Conservation (phyloP, 2,113 vertebrate species). For the Tympanuchus pallidicinctus region DNA sequence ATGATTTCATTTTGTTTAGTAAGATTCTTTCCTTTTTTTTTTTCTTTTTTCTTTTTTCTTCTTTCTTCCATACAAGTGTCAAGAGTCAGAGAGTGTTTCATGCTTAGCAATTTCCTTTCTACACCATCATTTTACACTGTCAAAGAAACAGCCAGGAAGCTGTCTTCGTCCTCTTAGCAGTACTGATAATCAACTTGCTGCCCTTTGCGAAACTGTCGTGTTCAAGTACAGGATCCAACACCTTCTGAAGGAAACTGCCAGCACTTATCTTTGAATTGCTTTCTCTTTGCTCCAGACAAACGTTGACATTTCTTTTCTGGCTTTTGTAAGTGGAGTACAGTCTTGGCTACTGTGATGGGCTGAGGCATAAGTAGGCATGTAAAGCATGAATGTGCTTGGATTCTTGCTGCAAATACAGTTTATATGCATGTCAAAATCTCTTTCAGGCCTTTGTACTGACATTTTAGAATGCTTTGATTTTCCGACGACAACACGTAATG, state of each 20-base stretch:
- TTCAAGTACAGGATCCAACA: background rate
- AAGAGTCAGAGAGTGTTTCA: background rate
- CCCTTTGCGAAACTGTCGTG: background rate
- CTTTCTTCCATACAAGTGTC: background rate
- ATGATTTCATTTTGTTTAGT: background rate
- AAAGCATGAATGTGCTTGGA: background rate
- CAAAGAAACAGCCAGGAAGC: conserved; percentile 11
- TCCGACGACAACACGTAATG: background rate
- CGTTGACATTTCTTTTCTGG: background rate
- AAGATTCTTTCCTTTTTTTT: background rate
- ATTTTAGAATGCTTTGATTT: background rate
- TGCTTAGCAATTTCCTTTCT: background rate
- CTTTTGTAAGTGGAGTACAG: background rate
- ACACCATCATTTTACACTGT: conserved; percentile 7
- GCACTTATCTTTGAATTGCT: conserved; percentile 20
- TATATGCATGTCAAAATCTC: background rate
- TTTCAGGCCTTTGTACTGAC: background rate
- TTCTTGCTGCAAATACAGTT: background rate
- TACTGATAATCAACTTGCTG: background rate
- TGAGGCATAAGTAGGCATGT: background rate
- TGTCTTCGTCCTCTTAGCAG: background rate
- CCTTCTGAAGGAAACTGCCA: background rate
- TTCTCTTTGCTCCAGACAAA: background rate
- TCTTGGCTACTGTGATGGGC: background rate
- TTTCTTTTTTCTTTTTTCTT: background rate